These are phyloP conservation scores for Ectemnius cavifrons DNA, from an alignment of 2,888 invertebrate species.

Conservation along the genomic window DNA sequence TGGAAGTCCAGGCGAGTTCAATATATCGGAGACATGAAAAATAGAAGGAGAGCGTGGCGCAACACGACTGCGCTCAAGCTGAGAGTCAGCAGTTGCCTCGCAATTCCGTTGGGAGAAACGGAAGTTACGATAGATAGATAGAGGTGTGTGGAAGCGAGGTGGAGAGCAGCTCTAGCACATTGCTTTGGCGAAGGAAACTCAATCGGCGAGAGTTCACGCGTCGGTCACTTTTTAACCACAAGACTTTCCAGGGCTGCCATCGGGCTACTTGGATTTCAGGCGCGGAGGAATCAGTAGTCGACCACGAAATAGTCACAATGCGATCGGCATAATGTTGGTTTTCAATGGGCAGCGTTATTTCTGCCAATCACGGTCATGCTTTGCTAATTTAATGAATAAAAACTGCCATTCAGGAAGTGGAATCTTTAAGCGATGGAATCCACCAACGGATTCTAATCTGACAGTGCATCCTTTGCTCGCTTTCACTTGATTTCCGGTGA, in stretches of 20 bases:
- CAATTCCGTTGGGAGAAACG: constrained; percentile 39
- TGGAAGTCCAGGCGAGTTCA: too few species aligned
- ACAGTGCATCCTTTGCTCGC: constrained; percentile 18
- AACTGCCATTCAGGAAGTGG: not conserved
- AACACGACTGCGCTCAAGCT: too few species aligned
- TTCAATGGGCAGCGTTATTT: constrained; percentile 6
- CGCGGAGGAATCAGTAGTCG: constrained; percentile 48
- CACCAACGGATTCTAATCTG: not conserved
- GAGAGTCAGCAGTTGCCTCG: not conserved
- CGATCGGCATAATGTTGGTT: constrained; percentile 21
- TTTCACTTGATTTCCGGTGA: constrained; percentile 30
- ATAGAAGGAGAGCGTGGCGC: too few species aligned
- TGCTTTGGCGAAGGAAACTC: constrained; percentile 56
- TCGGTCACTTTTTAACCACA: constrained; percentile 56
- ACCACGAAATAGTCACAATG: constrained; percentile 44
- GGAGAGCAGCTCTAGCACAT: constrained; percentile 23
- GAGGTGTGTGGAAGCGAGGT: not conserved
- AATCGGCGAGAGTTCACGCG: constrained; percentile 64
- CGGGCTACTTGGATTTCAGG: constrained; percentile 57
- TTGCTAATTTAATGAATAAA: too few species aligned
- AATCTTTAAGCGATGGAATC: too few species aligned
- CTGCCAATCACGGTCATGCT: too few species aligned
- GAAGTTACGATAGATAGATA: constrained; percentile 39
- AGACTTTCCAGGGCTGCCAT: constrained; percentile 55
- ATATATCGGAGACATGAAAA: too few species aligned